phyloP scores from a whole-genome alignment of 2,113 vertebrate genomes.

The Saccopteryx leptura region DNA sequence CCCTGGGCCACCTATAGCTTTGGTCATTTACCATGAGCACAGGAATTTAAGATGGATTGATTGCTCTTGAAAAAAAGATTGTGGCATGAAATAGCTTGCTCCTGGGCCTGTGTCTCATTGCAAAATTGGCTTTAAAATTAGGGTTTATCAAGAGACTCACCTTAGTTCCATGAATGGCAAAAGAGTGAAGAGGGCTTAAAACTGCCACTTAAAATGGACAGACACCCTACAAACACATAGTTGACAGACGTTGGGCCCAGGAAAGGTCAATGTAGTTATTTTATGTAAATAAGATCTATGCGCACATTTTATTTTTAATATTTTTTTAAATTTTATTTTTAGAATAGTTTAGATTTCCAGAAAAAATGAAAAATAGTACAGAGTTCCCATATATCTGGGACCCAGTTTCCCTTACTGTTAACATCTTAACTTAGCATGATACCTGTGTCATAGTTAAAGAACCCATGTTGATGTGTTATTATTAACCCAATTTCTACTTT shows the following conservation, averaged over 20 bases:
- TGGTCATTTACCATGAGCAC: background rate
- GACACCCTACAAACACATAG: background rate
- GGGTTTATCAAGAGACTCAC: background rate
- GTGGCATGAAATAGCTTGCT: background rate
- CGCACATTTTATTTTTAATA: background rate
- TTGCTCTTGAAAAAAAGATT: background rate
- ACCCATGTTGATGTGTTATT: background rate
- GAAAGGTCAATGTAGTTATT: background rate
- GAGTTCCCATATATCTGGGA: accelerated
- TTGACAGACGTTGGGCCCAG: background rate
- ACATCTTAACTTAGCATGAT: background rate
- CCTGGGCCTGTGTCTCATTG: background rate
- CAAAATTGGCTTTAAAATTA: background rate
- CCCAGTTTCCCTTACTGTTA: background rate
- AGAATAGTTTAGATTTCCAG: background rate
- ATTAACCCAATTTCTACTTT: background rate
- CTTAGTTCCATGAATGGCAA: background rate
- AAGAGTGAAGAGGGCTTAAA: background rate
- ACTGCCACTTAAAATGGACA: background rate
- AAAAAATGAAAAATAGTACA: background rate
- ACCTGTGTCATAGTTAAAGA: background rate
- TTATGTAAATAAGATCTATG: background rate
- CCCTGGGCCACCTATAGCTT: background rate
- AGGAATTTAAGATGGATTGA: background rate
- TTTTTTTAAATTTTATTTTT: background rate